phyloP scores from a whole-genome alignment of 2,113 vertebrate species.

The Cynocephalus volans region DNA sequence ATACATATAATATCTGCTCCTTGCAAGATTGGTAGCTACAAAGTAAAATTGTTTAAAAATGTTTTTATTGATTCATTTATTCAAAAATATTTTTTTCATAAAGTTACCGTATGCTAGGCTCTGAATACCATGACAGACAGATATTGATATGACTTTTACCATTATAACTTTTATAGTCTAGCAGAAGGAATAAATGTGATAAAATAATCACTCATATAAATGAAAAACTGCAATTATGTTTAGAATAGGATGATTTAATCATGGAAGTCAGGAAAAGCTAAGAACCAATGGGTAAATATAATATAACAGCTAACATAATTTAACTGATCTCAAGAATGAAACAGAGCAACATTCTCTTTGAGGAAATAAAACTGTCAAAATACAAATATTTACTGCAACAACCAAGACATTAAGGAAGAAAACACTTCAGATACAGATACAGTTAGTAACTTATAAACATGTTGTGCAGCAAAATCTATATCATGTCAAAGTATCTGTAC shows the following conservation, averaged over 20 bases:
- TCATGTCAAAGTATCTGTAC: neutral
- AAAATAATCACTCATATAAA: neutral
- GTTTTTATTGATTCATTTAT: neutral
- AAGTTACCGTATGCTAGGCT: neutral
- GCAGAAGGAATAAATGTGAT: neutral
- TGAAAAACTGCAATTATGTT: neutral
- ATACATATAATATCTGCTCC: too few species aligned
- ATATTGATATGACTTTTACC: neutral
- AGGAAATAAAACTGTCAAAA: neutral
- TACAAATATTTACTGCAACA: neutral
- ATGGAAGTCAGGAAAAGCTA: neutral
- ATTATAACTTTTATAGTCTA: neutral
- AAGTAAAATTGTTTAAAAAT: neutral
- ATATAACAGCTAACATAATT: neutral
- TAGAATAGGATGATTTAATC: neutral
- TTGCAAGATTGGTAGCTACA: neutral
- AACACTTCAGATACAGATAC: neutral
- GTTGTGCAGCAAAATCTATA: neutral
- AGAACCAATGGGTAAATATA: neutral
- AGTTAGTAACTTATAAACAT: neutral
- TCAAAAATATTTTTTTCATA: constrained; percentile 25
- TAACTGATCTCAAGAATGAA: neutral
- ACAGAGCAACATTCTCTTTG: neutral
- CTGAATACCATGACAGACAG: neutral
- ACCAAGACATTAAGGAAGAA: neutral